A percentile compares a stretch with the other conserved stretches of the same genome.
These are phyloP conservation scores for Antechinus flavipes DNA, from an alignment of 2,113 vertebrate species.

Conservation along the genomic window DNA sequence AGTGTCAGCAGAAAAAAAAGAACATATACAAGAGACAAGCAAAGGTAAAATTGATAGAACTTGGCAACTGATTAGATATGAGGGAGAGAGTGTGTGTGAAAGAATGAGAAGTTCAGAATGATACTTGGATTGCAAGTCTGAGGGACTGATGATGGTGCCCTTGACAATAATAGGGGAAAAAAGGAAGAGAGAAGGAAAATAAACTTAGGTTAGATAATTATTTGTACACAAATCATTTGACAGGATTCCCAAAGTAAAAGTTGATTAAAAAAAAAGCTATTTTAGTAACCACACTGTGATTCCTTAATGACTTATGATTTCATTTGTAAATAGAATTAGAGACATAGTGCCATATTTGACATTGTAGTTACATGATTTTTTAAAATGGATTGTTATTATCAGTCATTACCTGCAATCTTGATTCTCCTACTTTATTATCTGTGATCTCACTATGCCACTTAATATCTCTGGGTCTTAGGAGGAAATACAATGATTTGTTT, in stretches of 20 bases:
- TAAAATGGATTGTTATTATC: background rate
- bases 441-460: background rate
- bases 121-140: background rate
- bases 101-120: background rate
- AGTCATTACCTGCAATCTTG: background rate
- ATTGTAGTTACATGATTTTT: background rate
- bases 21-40: background rate
- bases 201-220: background rate
- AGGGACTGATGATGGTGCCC: background rate
- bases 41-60: background rate
- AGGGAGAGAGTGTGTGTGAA: background rate
- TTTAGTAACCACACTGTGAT: slow-evolving; percentile 1
- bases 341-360: background rate
- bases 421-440: background rate
- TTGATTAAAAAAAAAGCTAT: slow-evolving; percentile 25
- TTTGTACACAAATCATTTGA: background rate
- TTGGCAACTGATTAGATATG: background rate
- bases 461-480: background rate
- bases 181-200: background rate
- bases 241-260: slow-evolving; percentile 6
- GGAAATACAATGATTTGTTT: background rate
- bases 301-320: slow-evolving; percentile 10
- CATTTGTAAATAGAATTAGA: background rate
- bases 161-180: background rate
- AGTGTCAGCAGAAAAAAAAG: background rate